phyloP scores from a whole-genome alignment of 2,888 invertebrate species.

The Eucera pruinosa region DNA sequence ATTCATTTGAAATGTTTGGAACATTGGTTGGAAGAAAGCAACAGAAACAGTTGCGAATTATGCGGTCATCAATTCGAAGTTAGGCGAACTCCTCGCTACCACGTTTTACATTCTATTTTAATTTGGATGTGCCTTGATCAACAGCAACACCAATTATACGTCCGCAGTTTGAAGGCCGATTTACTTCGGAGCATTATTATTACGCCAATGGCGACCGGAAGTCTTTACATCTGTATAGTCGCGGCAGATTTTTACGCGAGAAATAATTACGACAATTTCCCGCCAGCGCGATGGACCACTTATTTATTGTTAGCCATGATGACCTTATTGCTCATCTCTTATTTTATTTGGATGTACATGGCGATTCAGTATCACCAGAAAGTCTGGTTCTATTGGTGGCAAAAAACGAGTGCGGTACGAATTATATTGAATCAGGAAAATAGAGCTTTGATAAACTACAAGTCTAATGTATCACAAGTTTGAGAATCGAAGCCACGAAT shows the following conservation, averaged over 20 bases:
- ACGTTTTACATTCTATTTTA: constrained; percentile 85
- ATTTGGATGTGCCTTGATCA: constrained; percentile 86
- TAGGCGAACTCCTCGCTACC: constrained; percentile 87
- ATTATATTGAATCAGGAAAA: constrained; percentile 78
- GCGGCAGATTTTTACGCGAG: constrained; percentile 85
- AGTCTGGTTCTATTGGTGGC: constrained; percentile 86
- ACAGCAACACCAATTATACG: constrained; percentile 74
- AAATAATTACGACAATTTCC: constrained; percentile 84
- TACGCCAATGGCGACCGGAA: constrained; percentile 86
- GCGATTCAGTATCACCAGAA: constrained; percentile 85
- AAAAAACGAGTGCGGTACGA: constrained; percentile 85
- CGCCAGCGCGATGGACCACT: constrained; percentile 85
- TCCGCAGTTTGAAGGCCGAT: constrained; percentile 85
- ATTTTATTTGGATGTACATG: constrained; percentile 85
- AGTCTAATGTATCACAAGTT: constrained; percentile 57
- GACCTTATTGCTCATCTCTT: constrained; percentile 85
- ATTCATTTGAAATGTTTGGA: constrained; percentile 91
- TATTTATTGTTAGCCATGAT: constrained; percentile 85
- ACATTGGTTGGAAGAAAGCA: constrained; percentile 91
- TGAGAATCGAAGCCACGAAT: no score
- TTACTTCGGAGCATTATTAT: constrained; percentile 86
- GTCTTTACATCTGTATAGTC: constrained; percentile 85
- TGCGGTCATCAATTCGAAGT: constrained; percentile 89
- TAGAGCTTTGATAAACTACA: constrained; percentile 49
- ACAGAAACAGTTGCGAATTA: constrained; percentile 89